A percentile compares a stretch with the other conserved stretches of the same genome.
Evolutionary conservation across 2,113 vertebrate genomes (phyloP).

Genomic region (Apodemus speciosus): DNA sequence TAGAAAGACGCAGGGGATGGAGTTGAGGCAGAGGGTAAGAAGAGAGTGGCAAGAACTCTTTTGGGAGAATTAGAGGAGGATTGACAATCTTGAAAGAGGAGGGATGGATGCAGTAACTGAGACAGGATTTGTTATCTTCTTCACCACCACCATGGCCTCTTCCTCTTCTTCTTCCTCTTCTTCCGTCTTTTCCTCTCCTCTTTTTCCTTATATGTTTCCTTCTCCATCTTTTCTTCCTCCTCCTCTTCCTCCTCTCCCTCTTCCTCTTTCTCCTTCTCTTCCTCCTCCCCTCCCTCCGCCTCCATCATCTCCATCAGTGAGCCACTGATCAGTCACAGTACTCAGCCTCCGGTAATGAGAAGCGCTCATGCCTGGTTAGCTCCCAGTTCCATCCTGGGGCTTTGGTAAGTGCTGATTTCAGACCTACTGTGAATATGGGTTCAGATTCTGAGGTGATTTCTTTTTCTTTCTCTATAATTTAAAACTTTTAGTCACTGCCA

Average conservation of each 20-base stretch:
- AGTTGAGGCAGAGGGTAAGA: not conserved
- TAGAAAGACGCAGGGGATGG: not conserved
- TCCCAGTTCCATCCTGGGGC: not conserved
- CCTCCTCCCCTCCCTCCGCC: not conserved
- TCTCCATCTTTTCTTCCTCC: not conserved
- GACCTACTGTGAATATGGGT: not conserved
- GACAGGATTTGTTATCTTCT: not conserved
- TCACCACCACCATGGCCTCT: not conserved
- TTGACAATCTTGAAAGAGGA: not conserved
- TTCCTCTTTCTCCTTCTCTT: not conserved
- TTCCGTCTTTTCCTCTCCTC: too few relatives aligned
- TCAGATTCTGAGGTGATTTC: not conserved
- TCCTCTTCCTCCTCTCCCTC: not conserved
- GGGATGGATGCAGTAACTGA: not conserved
- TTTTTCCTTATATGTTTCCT: too few relatives aligned
- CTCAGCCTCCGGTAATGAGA: not conserved
- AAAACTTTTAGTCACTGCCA: not conserved
- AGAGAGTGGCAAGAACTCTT: not conserved
- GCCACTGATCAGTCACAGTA: not conserved
- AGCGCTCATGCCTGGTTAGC: not conserved
- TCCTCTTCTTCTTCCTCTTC: not conserved
- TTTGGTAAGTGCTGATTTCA: not conserved
- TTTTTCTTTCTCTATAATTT: not conserved
- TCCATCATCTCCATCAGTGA: not conserved
- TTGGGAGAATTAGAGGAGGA: not conserved